Conservation (phyloP, 2,888 invertebrate species). For the Lepidocyrtoides sp. region DNA sequence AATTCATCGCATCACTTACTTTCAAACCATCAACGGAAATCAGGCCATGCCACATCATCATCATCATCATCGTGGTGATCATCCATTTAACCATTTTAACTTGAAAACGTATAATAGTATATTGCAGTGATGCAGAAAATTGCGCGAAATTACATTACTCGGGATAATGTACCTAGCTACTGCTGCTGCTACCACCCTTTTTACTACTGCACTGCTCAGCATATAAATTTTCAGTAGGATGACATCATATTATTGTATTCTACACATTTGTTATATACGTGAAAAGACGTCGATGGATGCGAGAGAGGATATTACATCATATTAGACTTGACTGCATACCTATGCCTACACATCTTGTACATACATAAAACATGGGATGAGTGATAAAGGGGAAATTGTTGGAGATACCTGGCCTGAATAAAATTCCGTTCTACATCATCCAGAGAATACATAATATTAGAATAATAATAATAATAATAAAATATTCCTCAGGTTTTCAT, state of each 20-base stretch:
- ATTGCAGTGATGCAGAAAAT: slow-evolving; percentile 74
- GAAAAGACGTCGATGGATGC: slow-evolving; percentile 10
- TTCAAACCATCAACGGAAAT: slow-evolving; percentile 71
- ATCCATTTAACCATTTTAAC: slow-evolving; percentile 65
- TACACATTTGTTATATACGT: slow-evolving; percentile 8
- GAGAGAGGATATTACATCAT: slow-evolving; percentile 30
- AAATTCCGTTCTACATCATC: slow-evolving; percentile 48
- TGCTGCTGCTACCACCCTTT: not conserved
- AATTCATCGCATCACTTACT: slow-evolving; percentile 72
- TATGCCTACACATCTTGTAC: no score
- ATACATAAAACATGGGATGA: slow-evolving; percentile 51
- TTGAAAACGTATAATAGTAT: slow-evolving; percentile 60
- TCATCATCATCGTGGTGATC: slow-evolving; percentile 40
- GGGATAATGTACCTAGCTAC: slow-evolving; percentile 11
- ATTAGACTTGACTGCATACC: not conserved
- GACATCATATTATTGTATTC: not conserved
- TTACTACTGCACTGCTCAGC: slow-evolving; percentile 17
- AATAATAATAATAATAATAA: slow-evolving; percentile 61
- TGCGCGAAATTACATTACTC: slow-evolving; percentile 73
- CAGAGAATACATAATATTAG: slow-evolving; percentile 52
- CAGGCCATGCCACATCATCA: slow-evolving; percentile 64
- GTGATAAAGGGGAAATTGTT: slow-evolving; percentile 71
- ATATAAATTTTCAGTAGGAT: not conserved
- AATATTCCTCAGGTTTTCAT: not conserved
- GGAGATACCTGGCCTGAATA: slow-evolving; percentile 65